These are phyloP conservation scores for Plumapathes pennacea DNA, from an alignment of 92 coral and sea anemone species.

Conservation along the genomic window DNA sequence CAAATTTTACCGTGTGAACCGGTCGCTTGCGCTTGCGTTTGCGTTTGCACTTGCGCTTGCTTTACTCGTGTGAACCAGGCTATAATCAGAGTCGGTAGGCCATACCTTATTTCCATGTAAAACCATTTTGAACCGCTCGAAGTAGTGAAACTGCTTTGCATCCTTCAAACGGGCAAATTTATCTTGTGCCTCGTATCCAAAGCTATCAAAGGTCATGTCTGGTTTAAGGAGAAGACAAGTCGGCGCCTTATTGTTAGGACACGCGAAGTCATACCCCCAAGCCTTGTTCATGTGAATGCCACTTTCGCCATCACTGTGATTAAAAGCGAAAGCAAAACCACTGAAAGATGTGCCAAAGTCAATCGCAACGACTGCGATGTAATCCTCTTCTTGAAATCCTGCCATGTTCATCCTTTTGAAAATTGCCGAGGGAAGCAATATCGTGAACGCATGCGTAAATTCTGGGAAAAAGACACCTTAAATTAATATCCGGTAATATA, in stretches of 20 bases:
- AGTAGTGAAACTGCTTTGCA: constrained; percentile 26
- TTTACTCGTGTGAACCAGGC: too few species aligned
- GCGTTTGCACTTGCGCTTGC: too few species aligned
- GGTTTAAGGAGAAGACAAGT: constrained; percentile 32
- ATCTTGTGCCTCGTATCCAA: constrained; percentile 22
- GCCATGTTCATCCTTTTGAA: too few species aligned
- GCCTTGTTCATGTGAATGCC: constrained; percentile 30
- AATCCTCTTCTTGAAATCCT: neutral
- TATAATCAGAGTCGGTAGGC: too few species aligned
- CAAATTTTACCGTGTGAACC: too few species aligned
- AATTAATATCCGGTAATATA: too few species aligned
- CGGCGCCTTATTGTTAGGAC: constrained; percentile 26
- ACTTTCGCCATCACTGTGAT: constrained; percentile 13
- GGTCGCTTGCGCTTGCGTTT: too few species aligned
- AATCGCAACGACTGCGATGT: constrained; percentile 34
- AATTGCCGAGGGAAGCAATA: too few species aligned
- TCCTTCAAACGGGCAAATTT: constrained; percentile 13
- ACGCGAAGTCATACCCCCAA: constrained; percentile 20
- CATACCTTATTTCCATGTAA: constrained; percentile 27
- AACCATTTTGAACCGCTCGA: constrained; percentile 31
- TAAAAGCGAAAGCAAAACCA: constrained; percentile 39
- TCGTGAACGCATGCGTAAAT: too few species aligned
- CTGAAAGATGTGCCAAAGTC: constrained; percentile 47
- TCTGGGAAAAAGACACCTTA: too few species aligned
- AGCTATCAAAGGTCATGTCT: constrained; percentile 19